Evolutionary conservation across 2,888 invertebrate species (phyloP), one percentile per base, ranked within the genome.

Genomic region (Matsumyia berberina): DNA sequence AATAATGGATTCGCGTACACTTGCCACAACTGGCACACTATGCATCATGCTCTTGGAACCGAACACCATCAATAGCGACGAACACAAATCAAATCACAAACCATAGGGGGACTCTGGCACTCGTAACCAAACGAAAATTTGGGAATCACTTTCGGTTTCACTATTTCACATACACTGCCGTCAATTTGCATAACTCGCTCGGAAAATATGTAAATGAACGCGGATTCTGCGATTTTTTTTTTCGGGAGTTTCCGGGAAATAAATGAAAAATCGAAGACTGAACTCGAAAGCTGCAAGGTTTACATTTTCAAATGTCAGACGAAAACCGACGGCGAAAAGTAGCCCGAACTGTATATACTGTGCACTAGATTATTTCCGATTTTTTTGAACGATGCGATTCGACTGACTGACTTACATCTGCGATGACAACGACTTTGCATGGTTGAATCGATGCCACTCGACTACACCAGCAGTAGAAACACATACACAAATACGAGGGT

Each of bases 121-220:
- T 72, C 46, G 15, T 51, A 58, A 39, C 17, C 60, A 55, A 55
- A 33, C 35, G 29, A 58, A 24, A 17, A 60, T 60, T 37, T 17
- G 66, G 37, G 39, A 69, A 55, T 66, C 42, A 85, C 85, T 80
- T 85, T 85, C 74, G 66, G 74, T 85, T 85, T 85, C 85, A 85
- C 70, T 79, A 39, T 31, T 74, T 70, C 69, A 74, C 74, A 66
- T 70, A 55, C 67, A 58, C 62, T 17, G 33, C 37, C 19, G 12
- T 37, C 17, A 11, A 83, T 83, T 74, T 79, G 83, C 73, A 83
- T 83, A 79, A 85, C 70, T 31, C 46, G 58, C 44, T 70, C 64
- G 72, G 29, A 49, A 67, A 67, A 51, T 66, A 64, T 79, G 73
- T 17, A 46, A 79, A 78, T 53, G 42, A 33, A 29, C 31, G 42